phyloP scores from a whole-genome alignment of 2,797 vertebrate species.

The Enteromius unitaeniatus region DNA sequence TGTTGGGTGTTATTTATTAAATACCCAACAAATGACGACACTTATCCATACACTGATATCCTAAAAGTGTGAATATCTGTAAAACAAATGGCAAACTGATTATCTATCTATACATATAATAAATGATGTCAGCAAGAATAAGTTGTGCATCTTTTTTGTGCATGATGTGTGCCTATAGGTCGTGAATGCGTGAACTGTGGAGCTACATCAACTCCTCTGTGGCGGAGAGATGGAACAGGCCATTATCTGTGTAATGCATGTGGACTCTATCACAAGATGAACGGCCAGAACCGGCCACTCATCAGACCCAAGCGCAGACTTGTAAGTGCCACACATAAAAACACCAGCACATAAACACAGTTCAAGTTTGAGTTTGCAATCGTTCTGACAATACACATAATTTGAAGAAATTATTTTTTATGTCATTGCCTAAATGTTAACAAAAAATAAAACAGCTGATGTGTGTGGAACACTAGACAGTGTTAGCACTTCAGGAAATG shows the following conservation, averaged over 20 bases:
- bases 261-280: constrained; percentile 99
- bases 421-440: neutral
- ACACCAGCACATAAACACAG: constrained; percentile 20
- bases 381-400: neutral
- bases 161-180: constrained; percentile 81
- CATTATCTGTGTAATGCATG: constrained; percentile 99
- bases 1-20: neutral
- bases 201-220: constrained; percentile 95
- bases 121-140: constrained; percentile 2
- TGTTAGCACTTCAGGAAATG: neutral
- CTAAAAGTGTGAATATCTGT: neutral
- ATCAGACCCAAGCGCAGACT: constrained; percentile 97
- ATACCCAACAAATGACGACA: neutral
- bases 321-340: constrained; percentile 81
- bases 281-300: constrained; percentile 97
- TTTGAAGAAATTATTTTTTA: neutral
- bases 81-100: neutral
- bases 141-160: neutral
- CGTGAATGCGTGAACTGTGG: constrained; percentile 98
- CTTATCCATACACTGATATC: neutral
- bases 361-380: neutral
- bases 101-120: neutral
- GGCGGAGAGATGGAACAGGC: constrained; percentile 95
- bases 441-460: neutral
- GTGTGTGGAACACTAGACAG: neutral